These are phyloP conservation scores for Cirrhinus mrigala DNA, from an alignment of 2,797 vertebrate genomes.

Conservation along the genomic window DNA sequence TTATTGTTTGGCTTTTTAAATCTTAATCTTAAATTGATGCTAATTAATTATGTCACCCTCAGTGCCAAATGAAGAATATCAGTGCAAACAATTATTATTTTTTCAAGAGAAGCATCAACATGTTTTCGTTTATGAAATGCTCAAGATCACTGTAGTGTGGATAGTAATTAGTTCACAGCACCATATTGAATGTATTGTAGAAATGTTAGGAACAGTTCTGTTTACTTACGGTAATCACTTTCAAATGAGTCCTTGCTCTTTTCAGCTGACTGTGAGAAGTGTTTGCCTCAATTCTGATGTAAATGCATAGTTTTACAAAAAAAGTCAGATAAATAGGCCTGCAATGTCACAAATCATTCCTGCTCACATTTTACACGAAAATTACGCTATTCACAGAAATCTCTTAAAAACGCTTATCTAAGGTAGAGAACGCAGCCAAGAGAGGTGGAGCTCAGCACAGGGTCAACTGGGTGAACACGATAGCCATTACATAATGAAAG, in stretches of 20 bases:
- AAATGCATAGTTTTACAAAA: not conserved
- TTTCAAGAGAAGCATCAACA: not conserved
- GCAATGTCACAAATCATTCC: not conserved
- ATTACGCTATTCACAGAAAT: not conserved
- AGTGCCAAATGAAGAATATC: not conserved
- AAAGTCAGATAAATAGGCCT: not conserved
- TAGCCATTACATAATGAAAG: conserved; percentile 7
- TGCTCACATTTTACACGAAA: not conserved
- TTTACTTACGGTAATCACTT: conserved; percentile 11
- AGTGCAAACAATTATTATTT: not conserved
- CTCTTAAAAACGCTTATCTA: not conserved
- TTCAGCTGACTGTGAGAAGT: conserved; percentile 12
- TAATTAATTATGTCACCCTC: not conserved
- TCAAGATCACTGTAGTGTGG: not conserved
- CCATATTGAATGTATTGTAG: conserved; percentile 10
- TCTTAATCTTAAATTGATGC: not conserved
- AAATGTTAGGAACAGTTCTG: conserved; percentile 10
- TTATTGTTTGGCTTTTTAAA: not conserved
- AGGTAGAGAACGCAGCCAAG: not conserved
- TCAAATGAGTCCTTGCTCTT: not conserved
- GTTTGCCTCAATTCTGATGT: not conserved
- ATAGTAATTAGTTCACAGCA: conserved; percentile 22
- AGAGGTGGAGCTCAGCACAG: not conserved
- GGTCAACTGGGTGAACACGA: not conserved
- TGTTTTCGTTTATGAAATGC: not conserved